These are phyloP conservation scores for Lagopus leucura DNA, from an alignment of 2,113 vertebrate genomes.

Conservation along the genomic window DNA sequence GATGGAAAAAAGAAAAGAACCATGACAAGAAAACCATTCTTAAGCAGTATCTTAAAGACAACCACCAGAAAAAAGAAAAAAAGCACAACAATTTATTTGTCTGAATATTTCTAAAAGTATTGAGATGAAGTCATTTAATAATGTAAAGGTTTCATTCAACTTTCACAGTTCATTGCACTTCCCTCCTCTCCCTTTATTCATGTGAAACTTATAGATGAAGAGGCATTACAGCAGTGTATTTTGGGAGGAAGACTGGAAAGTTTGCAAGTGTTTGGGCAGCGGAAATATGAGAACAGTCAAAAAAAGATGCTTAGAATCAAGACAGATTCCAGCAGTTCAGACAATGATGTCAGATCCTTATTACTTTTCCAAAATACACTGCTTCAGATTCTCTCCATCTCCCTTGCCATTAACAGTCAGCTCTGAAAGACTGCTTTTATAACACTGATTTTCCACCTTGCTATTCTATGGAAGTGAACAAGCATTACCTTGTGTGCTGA, in stretches of 20 bases:
- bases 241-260: constrained; percentile 52
- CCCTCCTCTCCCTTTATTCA: not conserved
- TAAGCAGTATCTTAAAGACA: not conserved
- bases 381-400: not conserved
- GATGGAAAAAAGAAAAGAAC: not conserved
- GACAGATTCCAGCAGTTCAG: constrained; percentile 42
- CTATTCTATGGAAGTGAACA: not conserved
- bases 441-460: not conserved
- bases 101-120: not conserved
- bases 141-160: not conserved
- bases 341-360: constrained; percentile 48
- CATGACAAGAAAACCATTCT: too few relatives aligned
- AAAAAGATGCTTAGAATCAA: constrained; percentile 47
- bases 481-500: not conserved
- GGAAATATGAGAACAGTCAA: constrained; percentile 12
- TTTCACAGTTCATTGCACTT: not conserved
- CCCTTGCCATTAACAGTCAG: not conserved
- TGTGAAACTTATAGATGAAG: not conserved
- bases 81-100: rapidly evolving
- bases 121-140: not conserved
- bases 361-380: constrained; percentile 36
- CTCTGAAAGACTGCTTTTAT: not conserved
- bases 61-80: not conserved
- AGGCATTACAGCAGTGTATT: not conserved
- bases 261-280: constrained; percentile 13